Percentiles rank a stretch among this genome's conserved stretches.
phyloP scores from a whole-genome alignment of 2,797 vertebrate species.

The Acanthornis magna region DNA sequence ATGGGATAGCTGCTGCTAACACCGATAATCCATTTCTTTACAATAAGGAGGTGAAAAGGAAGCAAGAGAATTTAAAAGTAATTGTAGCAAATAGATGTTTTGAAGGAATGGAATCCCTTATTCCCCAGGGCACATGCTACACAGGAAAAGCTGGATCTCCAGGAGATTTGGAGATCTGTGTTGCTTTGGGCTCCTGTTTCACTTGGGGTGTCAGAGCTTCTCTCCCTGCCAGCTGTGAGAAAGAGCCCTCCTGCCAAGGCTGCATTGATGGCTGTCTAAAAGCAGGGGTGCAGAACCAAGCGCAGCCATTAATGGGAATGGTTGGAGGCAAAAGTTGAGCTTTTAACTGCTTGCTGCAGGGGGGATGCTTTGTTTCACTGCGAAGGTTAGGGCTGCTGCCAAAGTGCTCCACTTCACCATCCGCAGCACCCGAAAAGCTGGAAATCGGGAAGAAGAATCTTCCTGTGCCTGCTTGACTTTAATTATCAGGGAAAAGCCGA shows the following conservation, averaged over 20 bases:
- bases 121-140: background rate
- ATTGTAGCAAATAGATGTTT: background rate
- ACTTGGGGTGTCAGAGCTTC: background rate
- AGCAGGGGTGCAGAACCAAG: background rate
- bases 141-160: background rate
- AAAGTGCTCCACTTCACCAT: accelerated
- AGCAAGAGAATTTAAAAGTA: background rate
- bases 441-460: background rate
- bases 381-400: background rate
- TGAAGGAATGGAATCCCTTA: background rate
- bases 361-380: background rate
- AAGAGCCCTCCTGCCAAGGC: background rate
- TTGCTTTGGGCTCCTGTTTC: background rate
- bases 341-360: background rate
- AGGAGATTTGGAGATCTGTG: background rate
- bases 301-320: background rate
- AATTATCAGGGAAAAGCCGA: background rate
- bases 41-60: background rate
- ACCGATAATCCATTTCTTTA: background rate
- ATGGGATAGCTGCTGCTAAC: background rate
- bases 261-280: background rate
- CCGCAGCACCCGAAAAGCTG: accelerated
- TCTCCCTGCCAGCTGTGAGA: background rate
- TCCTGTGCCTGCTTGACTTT: background rate
- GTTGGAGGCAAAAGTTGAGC: background rate